phyloP scores from a whole-genome alignment of 2,888 invertebrate genomes.

The Unio delphinus region DNA sequence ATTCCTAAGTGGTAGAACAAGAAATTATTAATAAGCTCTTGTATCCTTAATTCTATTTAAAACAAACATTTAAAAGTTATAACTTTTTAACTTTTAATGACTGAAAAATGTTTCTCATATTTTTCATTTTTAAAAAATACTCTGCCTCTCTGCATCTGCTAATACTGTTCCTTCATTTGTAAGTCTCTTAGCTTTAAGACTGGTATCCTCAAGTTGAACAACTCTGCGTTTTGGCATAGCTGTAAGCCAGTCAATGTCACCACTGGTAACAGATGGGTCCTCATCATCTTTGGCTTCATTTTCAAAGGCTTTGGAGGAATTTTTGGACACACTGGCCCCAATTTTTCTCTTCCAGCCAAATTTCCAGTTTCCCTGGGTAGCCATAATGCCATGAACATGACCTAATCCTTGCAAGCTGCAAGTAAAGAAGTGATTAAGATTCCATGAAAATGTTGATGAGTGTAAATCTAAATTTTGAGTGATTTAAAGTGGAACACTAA shows the following conservation, averaged over 20 bases:
- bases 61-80: no score
- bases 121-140: background rate
- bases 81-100: no score
- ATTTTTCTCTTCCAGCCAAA: conserved; percentile 70
- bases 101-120: no score
- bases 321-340: conserved; percentile 57
- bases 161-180: conserved; percentile 63
- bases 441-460: background rate
- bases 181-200: conserved; percentile 59
- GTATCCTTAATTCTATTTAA: no score
- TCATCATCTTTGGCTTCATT: conserved; percentile 56
- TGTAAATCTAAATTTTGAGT: no score
- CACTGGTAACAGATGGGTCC: conserved; percentile 35
- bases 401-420: background rate
- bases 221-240: conserved; percentile 46
- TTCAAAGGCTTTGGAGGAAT: conserved; percentile 53
- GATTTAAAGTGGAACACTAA: no score
- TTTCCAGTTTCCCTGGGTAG: conserved; percentile 5
- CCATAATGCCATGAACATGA: background rate
- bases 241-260: conserved; percentile 63
- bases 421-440: background rate
- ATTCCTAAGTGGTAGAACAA: no score
- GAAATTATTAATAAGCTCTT: no score
- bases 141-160: conserved; percentile 67
- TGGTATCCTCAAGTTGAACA: conserved; percentile 63